Percentiles rank a stretch among this genome's conserved stretches.
Evolutionary conservation across 2,888 invertebrate genomes (phyloP).

Genomic region (Pristionchus japonicus): DNA sequence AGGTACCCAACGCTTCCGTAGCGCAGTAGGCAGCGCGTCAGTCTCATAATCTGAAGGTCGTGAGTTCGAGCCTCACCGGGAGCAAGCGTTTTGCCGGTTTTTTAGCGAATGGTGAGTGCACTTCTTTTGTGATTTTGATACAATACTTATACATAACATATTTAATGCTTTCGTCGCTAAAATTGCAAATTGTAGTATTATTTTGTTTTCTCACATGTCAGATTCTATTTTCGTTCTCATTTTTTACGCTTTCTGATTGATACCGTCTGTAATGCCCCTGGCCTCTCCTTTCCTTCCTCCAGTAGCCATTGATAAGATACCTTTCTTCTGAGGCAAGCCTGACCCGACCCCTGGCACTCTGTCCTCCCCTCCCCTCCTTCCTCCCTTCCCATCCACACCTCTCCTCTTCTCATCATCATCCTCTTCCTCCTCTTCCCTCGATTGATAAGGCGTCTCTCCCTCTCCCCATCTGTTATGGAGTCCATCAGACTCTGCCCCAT

Average conservation of each 20-base stretch:
- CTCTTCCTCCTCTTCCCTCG: slow-evolving; percentile 8
- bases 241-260: background rate
- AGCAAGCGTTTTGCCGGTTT: slow-evolving; percentile 58
- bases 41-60: slow-evolving; percentile 94
- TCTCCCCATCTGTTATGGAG: background rate
- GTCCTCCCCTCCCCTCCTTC: background rate
- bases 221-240: no score
- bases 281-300: no score
- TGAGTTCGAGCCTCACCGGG: slow-evolving; percentile 91
- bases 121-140: background rate
- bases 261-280: background rate
- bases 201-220: no score
- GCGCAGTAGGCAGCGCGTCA: slow-evolving; percentile 90
- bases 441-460: slow-evolving; percentile 23
- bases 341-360: background rate
- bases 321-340: background rate
- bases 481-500: background rate
- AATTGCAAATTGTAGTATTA: no score
- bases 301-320: background rate
- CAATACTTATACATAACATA: background rate
- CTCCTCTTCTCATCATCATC: background rate
- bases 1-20: slow-evolving; percentile 56
- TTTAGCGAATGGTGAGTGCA: background rate
- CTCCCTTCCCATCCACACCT: background rate
- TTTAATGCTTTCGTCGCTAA: background rate